Conservation (phyloP, 2,113 vertebrate genomes). For the Carettochelys insculpta region DNA sequence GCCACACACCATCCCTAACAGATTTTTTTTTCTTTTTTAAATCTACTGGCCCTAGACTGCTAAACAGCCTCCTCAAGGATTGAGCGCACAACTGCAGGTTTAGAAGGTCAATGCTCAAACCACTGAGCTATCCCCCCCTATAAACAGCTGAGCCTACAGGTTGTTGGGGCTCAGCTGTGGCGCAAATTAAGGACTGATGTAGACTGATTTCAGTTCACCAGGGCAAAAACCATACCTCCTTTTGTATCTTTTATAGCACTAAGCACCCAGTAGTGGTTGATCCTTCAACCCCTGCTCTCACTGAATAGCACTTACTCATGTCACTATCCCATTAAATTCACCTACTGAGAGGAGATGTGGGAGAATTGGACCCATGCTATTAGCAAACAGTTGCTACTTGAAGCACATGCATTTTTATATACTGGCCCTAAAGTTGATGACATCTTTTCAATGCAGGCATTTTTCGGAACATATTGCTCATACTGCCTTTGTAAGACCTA, state of each 20-base stretch:
- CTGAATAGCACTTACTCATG: not conserved
- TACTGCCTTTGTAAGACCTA: not conserved
- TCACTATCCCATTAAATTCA: not conserved
- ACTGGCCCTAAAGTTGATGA: not conserved
- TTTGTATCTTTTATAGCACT: not conserved
- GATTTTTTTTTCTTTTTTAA: too few relatives aligned
- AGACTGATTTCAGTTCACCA: not conserved
- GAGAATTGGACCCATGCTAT: not conserved
- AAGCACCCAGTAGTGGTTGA: not conserved
- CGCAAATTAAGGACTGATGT: too few relatives aligned
- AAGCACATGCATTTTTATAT: not conserved
- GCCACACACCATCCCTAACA: too few relatives aligned
- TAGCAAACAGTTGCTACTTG: not conserved
- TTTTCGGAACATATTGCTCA: not conserved
- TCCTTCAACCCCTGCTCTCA: not conserved
- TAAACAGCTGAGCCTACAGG: too few relatives aligned
- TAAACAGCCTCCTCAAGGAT: too few relatives aligned
- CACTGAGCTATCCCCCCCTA: too few relatives aligned
- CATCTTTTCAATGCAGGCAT: not conserved
- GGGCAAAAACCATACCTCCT: not conserved
- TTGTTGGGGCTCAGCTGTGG: too few relatives aligned
- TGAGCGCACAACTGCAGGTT: too few relatives aligned
- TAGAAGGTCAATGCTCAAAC: too few relatives aligned
- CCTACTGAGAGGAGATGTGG: not conserved
- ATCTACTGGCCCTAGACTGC: too few relatives aligned